Percentiles rank a stretch among this genome's conserved stretches.
These are phyloP conservation scores for Scaptomyza parva DNA, from an alignment of 2,888 invertebrate species.

Conservation along the genomic window DNA sequence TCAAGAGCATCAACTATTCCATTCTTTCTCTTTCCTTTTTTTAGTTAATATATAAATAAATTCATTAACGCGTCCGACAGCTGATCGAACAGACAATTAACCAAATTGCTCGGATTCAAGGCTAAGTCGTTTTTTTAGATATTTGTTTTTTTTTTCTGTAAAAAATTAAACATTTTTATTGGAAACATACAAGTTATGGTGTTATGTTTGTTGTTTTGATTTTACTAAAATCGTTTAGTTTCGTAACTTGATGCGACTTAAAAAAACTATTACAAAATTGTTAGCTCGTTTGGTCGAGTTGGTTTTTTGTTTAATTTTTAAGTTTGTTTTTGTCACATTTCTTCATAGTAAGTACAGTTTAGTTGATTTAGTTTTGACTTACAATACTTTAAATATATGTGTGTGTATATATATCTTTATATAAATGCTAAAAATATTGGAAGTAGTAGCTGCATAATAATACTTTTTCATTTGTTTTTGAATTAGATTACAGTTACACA, in stretches of 20 bases:
- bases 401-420: slow-evolving; percentile 9
- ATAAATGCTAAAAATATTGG: slow-evolving; percentile 73
- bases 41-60: slow-evolving; percentile 64
- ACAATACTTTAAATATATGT: slow-evolving; percentile 30
- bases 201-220: slow-evolving; percentile 32
- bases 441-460: slow-evolving; percentile 77
- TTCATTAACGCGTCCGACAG: slow-evolving; percentile 71
- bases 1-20: slow-evolving; percentile 20
- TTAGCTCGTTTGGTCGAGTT: slow-evolving; percentile 48
- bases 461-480: slow-evolving; percentile 53
- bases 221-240: slow-evolving; percentile 66
- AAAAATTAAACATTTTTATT: slow-evolving; percentile 76
- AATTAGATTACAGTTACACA: slow-evolving; percentile 73
- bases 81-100: slow-evolving; percentile 34
- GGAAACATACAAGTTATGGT: slow-evolving; percentile 58
- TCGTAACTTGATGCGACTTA: slow-evolving; percentile 73
- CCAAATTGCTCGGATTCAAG: slow-evolving; percentile 58
- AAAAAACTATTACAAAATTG: slow-evolving; percentile 65
- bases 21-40: slow-evolving; percentile 15
- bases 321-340: slow-evolving; percentile 27
- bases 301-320: slow-evolving; percentile 5
- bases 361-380: slow-evolving; percentile 57
- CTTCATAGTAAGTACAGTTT: slow-evolving; percentile 67
- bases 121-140: slow-evolving; percentile 22
- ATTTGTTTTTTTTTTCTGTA: slow-evolving; percentile 24